Conservation (phyloP, 2,113 vertebrate genomes). For the Nerophis ophidion region DNA sequence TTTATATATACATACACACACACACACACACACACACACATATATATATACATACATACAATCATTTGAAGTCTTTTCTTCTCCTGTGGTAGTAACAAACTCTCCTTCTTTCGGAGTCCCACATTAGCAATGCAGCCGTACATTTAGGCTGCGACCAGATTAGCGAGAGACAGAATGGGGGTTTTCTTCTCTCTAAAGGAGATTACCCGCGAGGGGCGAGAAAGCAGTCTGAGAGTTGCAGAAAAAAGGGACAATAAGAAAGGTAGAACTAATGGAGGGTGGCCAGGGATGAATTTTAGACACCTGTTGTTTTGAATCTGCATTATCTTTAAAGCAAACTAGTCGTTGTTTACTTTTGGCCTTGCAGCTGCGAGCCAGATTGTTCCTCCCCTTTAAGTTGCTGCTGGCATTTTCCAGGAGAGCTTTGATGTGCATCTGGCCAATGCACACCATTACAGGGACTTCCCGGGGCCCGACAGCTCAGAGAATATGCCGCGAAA, state of each 20-base stretch:
- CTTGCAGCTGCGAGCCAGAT: constrained; percentile 36
- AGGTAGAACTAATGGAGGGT: constrained; percentile 67
- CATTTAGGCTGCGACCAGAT: constrained; percentile 58
- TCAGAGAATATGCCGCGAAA: constrained; percentile 81
- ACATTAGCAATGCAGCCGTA: constrained; percentile 51
- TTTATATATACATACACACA: too few species aligned
- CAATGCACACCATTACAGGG: constrained; percentile 79
- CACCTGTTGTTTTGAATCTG: constrained; percentile 60
- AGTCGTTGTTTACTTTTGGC: constrained; percentile 1
- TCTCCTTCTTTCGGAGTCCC: constrained; percentile 25
- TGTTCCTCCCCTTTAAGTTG: constrained; percentile 53
- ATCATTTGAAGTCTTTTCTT: background rate
- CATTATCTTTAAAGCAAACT: background rate
- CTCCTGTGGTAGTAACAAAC: background rate
- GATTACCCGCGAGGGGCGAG: constrained; percentile 68
- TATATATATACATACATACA: too few species aligned
- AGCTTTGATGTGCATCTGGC: constrained; percentile 86
- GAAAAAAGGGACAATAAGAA: constrained; percentile 57
- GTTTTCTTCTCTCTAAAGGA: constrained; percentile 69
- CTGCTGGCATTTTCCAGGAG: constrained; percentile 74
- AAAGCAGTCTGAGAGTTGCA: constrained; percentile 66
- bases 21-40: too few species aligned
- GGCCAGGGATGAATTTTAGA: constrained; percentile 61
- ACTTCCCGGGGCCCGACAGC: constrained; percentile 80
- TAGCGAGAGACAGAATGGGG: constrained; percentile 62